Percentiles rank a stretch among this genome's conserved stretches.
Evolutionary conservation across 2,888 invertebrate species (phyloP).

Genomic region (Salticus scenicus): DNA sequence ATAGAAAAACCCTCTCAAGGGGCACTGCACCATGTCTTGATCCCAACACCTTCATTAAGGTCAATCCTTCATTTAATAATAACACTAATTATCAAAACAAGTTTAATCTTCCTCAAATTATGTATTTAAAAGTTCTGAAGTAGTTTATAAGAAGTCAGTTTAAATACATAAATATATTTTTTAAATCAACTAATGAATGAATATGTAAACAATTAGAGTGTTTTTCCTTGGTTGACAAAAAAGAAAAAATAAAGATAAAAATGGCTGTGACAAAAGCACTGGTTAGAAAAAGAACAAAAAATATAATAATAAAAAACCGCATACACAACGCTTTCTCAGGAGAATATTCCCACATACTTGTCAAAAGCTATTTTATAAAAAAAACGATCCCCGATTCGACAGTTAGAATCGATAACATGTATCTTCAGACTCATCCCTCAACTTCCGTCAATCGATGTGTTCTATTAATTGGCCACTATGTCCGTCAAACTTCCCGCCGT

Average conservation of each 20-base stretch:
- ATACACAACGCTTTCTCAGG: neutral
- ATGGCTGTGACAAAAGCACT: neutral
- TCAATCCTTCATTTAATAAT: too few relatives aligned
- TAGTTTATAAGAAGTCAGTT: too few relatives aligned
- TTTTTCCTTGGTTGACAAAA: too few relatives aligned
- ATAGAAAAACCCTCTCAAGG: too few relatives aligned
- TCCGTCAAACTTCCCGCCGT: conserved; percentile 36
- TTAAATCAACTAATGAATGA: too few relatives aligned
- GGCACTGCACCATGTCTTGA: too few relatives aligned
- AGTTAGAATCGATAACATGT: neutral
- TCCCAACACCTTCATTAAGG: too few relatives aligned
- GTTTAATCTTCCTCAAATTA: too few relatives aligned
- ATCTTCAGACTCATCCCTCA: conserved; percentile 3
- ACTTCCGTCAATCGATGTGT: conserved; percentile 36
- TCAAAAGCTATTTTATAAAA: neutral
- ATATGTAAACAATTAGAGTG: too few relatives aligned
- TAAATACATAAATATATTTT: too few relatives aligned
- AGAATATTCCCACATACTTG: neutral
- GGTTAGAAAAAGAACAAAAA: neutral
- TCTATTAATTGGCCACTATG: conserved; percentile 34
- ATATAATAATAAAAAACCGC: neutral
- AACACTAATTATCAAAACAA: too few relatives aligned
- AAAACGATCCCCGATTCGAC: conserved; percentile 3
- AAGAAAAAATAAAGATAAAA: neutral
- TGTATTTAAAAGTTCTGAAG: too few relatives aligned